phyloP scores from a whole-genome alignment of 2,888 invertebrate species.

The Salpingus planirostris region DNA sequence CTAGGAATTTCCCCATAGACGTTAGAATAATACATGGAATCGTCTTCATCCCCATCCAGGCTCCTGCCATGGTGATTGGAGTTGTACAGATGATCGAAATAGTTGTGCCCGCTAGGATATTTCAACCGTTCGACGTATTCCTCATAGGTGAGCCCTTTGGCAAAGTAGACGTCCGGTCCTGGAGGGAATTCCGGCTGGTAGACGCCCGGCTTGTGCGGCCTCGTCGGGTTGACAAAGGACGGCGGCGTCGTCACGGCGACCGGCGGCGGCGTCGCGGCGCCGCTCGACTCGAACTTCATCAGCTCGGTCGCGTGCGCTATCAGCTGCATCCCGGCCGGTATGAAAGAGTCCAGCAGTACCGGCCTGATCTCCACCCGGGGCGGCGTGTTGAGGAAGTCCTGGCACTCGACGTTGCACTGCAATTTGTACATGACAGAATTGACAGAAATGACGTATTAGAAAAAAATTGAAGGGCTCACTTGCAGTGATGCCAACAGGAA shows the following conservation, averaged over 20 bases:
- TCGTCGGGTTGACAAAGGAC: slow-evolving; percentile 31
- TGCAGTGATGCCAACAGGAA: too few species aligned
- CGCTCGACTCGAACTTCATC: slow-evolving; percentile 47
- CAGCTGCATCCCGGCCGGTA: slow-evolving; percentile 61
- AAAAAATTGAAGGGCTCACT: too few species aligned
- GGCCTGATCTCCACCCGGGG: slow-evolving; percentile 43
- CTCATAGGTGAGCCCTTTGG: slow-evolving; percentile 15
- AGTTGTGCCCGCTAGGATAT: slow-evolving; percentile 19
- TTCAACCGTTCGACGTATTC: slow-evolving; percentile 26
- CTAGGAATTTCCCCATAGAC: slow-evolving; percentile 11
- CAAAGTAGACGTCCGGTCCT: slow-evolving; percentile 22
- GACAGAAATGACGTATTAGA: too few species aligned
- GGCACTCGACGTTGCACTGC: too few species aligned
- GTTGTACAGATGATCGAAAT: slow-evolving; percentile 15
- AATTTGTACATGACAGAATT: too few species aligned
- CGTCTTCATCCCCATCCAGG: slow-evolving; percentile 1
- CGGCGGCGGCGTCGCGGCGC: slow-evolving; percentile 18
- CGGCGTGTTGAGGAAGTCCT: too few species aligned
- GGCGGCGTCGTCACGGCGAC: slow-evolving; percentile 22
- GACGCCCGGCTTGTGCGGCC: slow-evolving; percentile 37
- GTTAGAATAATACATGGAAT: neutral
- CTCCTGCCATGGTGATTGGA: slow-evolving; percentile 1
- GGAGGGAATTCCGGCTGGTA: slow-evolving; percentile 48
- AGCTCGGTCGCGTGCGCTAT: slow-evolving; percentile 53
- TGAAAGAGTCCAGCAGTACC: slow-evolving; percentile 50